Percentiles rank a stretch among this genome's conserved stretches.
These are phyloP conservation scores for Hydriomena furcata DNA, from an alignment of 2,888 invertebrate genomes.

Conservation along the genomic window DNA sequence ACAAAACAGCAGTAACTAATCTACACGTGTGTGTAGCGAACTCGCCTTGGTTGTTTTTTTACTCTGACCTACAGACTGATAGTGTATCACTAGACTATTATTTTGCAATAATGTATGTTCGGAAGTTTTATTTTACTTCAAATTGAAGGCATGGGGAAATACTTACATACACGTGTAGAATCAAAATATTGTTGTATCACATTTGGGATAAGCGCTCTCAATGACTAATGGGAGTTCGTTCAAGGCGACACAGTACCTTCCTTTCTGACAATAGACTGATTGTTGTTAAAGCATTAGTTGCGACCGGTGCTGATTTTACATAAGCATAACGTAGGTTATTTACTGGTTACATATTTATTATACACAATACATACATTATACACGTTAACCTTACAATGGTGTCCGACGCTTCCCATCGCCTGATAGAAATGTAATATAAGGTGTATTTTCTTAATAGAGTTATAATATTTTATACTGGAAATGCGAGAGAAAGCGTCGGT, in stretches of 20 bases:
- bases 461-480: constrained; percentile 67
- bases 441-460: constrained; percentile 76
- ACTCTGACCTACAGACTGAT: constrained; percentile 29
- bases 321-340: constrained; percentile 77
- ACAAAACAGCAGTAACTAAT: constrained; percentile 1
- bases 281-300: constrained; percentile 81
- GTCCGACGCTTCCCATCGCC: constrained; percentile 58
- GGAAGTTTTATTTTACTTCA: constrained; percentile 15
- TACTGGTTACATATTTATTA: constrained; percentile 73
- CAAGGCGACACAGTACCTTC: constrained; percentile 67
- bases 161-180: constrained; percentile 16
- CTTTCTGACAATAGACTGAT: constrained; percentile 83
- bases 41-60: constrained; percentile 17
- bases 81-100: constrained; percentile 10
- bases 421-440: constrained; percentile 52
- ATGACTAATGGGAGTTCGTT: constrained; percentile 64
- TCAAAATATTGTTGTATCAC: constrained; percentile 22
- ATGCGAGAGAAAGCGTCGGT: constrained; percentile 55
- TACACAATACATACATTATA: constrained; percentile 64
- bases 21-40: constrained; percentile 3
- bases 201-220: constrained; percentile 38
- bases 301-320: constrained; percentile 81
- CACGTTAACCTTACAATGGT: constrained; percentile 60
- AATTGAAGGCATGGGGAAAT: constrained; percentile 19
- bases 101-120: not conserved